phyloP scores from a whole-genome alignment of 2,113 vertebrate species.

The Strigops habroptila region DNA sequence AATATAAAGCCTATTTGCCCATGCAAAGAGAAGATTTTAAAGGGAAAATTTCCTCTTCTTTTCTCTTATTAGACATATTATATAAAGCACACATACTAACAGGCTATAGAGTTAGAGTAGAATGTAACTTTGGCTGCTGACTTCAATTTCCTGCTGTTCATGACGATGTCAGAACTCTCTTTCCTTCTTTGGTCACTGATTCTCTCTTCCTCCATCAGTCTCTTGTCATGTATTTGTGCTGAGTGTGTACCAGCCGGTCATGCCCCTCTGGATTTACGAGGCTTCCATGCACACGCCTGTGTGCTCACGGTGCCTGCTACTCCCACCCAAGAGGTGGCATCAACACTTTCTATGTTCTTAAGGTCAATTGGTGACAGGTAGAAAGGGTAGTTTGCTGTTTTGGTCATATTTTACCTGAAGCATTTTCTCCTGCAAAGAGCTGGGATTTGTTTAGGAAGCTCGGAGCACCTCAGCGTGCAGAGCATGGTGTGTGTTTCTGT shows the following conservation, averaged over 20 bases:
- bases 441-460: background rate
- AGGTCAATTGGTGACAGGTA: background rate
- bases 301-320: background rate
- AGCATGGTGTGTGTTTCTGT: background rate
- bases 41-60: background rate
- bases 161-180: background rate
- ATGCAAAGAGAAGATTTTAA: background rate
- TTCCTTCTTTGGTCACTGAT: background rate
- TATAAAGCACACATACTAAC: background rate
- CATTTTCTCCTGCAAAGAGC: background rate
- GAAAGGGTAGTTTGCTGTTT: background rate
- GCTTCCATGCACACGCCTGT: background rate
- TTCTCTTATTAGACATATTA: background rate
- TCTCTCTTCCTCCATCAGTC: background rate
- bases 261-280: background rate
- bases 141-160: background rate
- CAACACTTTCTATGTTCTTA: background rate
- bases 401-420: background rate
- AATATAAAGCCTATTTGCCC: background rate
- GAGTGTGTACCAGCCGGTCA: background rate
- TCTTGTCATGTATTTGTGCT: background rate
- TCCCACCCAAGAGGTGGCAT: background rate
- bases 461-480: background rate
- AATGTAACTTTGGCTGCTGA: background rate
- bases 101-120: background rate